phyloP scores from a whole-genome alignment of 2,888 invertebrate genomes.

The Calliscelio sp. region DNA sequence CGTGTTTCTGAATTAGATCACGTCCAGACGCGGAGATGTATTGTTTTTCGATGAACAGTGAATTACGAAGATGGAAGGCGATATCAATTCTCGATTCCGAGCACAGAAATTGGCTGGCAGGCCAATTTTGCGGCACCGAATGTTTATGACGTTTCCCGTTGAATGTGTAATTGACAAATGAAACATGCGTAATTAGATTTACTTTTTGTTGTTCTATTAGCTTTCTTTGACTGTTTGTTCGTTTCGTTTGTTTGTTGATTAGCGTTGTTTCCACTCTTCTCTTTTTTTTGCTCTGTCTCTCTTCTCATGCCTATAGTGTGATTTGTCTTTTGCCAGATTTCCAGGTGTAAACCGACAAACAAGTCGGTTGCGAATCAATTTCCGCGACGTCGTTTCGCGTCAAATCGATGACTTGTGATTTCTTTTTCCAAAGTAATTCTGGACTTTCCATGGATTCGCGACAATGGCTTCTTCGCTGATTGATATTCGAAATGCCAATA shows the following conservation, averaged over 20 bases:
- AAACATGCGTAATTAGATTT: slow-evolving; percentile 60
- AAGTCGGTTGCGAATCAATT: too few relatives aligned
- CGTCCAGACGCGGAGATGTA: slow-evolving; percentile 59
- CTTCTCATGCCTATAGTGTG: background rate
- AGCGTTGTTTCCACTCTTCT: too few relatives aligned
- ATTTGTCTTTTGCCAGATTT: too few relatives aligned
- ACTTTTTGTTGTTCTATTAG: slow-evolving; percentile 30
- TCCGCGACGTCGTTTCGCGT: too few relatives aligned
- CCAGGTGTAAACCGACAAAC: too few relatives aligned
- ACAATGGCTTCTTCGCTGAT: slow-evolving; percentile 52
- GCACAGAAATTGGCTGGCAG: slow-evolving; percentile 72
- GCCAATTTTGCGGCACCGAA: slow-evolving; percentile 71
- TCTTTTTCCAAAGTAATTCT: slow-evolving; percentile 41
- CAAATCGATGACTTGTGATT: too few relatives aligned
- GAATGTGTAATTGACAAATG: slow-evolving; percentile 61
- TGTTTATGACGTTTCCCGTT: slow-evolving; percentile 67
- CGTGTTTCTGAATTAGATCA: slow-evolving; percentile 59
- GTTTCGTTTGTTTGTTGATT: background rate
- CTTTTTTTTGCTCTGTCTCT: too few relatives aligned
- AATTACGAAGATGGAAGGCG: slow-evolving; percentile 65
- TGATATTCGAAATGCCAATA: slow-evolving; percentile 55
- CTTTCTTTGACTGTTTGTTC: too few relatives aligned
- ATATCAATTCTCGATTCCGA: slow-evolving; percentile 64
- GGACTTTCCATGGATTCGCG: slow-evolving; percentile 26
- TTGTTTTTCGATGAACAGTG: slow-evolving; percentile 66